These are phyloP conservation scores for Copsychus sechellarum DNA, from an alignment of 2,113 vertebrate genomes.

Conservation along the genomic window DNA sequence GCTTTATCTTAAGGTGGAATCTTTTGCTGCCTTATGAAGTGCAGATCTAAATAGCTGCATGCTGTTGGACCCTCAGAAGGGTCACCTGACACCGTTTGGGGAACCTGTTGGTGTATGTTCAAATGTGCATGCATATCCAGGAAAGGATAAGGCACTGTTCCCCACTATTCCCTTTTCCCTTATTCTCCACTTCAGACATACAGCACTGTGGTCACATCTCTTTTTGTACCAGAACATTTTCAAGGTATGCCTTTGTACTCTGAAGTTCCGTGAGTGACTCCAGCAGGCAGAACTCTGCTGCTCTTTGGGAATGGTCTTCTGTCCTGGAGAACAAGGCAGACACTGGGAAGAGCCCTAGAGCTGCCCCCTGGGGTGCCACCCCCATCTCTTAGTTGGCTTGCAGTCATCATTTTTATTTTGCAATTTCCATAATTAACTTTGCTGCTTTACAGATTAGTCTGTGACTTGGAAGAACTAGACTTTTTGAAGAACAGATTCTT, in stretches of 20 bases:
- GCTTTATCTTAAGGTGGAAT: background rate
- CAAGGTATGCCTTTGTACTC: background rate
- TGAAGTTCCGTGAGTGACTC: background rate
- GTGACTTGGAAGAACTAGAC: background rate
- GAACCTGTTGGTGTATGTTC: background rate
- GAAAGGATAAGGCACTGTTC: background rate
- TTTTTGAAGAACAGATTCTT: background rate
- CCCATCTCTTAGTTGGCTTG: background rate
- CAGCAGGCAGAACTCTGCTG: background rate
- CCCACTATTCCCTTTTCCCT: background rate
- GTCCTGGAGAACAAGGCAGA: background rate
- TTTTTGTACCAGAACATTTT: background rate
- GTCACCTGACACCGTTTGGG: background rate
- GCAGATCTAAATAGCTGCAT: background rate
- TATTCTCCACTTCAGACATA: background rate
- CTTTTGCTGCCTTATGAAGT: background rate
- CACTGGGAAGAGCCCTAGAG: background rate
- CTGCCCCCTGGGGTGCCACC: background rate
- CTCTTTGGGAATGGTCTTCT: background rate
- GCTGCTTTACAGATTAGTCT: background rate
- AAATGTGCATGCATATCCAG: background rate
- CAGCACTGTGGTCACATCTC: background rate
- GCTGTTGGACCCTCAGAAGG: background rate
- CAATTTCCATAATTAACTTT: background rate
- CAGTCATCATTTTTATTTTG: background rate